Percentiles rank a stretch among this genome's conserved stretches.
Evolutionary conservation across 2,888 invertebrate genomes (phyloP).

Genomic region (Phaonia tiefii): DNA sequence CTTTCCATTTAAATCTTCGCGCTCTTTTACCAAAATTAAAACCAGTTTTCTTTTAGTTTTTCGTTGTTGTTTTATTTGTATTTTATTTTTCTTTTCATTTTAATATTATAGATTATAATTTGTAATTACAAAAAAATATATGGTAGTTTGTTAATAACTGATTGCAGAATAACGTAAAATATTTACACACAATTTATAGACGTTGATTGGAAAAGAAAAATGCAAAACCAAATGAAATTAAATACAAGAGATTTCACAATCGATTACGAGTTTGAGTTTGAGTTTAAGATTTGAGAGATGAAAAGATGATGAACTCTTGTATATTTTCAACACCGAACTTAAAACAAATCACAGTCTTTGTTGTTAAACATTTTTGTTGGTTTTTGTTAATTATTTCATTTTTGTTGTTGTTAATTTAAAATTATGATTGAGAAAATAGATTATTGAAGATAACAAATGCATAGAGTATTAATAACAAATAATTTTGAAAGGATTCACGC

Average conservation of each 20-base stretch:
- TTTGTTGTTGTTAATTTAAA: constrained; percentile 38
- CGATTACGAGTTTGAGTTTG: constrained; percentile 17
- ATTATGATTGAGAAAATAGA: background rate
- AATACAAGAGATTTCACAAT: constrained; percentile 21
- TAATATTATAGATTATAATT: constrained; percentile 13
- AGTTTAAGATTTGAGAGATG: constrained; percentile 19
- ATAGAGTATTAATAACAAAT: no score
- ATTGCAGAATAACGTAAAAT: constrained; percentile 31
- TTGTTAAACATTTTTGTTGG: constrained; percentile 62
- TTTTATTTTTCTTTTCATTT: background rate
- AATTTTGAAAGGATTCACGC: constrained; percentile 28
- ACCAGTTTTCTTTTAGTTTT: constrained; percentile 1
- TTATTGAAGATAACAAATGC: constrained; percentile 17
- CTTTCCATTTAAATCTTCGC: no score
- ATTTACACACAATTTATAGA: constrained; percentile 34
- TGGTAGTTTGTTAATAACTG: constrained; percentile 24
- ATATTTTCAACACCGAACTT: constrained; percentile 65
- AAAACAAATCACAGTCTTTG: constrained; percentile 74
- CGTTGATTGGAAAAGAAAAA: background rate
- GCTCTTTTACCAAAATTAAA: no score
- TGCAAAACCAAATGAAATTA: background rate
- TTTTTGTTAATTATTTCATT: constrained; percentile 17
- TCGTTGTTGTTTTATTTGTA: constrained; percentile 13
- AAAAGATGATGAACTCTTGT: constrained; percentile 29
- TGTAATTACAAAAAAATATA: constrained; percentile 17